A percentile compares a stretch with the other conserved stretches of the same genome.
phyloP scores from a whole-genome alignment of 2,797 vertebrate species.

The Melanotaenia trifasciata region DNA sequence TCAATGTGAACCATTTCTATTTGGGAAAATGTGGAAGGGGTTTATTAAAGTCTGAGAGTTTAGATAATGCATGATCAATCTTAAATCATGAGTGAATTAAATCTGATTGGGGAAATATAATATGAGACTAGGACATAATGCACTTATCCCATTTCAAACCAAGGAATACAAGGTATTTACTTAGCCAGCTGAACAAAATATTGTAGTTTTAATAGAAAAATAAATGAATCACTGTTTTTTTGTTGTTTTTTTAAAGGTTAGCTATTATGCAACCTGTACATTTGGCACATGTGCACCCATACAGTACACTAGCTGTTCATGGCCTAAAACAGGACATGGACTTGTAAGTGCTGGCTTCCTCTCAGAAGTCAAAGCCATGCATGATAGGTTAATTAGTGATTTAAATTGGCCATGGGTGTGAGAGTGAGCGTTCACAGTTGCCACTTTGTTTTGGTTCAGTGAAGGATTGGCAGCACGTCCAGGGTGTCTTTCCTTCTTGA shows the following conservation, averaged over 20 bases:
- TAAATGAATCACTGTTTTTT: not conserved
- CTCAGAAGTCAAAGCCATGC: not conserved
- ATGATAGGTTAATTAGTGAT: not conserved
- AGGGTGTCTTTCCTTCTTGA: not conserved
- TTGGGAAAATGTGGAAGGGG: not conserved
- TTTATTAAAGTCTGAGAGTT: not conserved
- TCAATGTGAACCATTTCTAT: not conserved
- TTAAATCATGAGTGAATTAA: not conserved
- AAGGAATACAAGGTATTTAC: not conserved
- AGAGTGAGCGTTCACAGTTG: not conserved
- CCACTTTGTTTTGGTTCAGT: not conserved
- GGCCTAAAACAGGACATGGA: not conserved
- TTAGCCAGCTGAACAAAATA: not conserved
- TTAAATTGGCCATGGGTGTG: not conserved
- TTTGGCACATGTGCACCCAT: not conserved
- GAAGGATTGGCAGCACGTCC: not conserved
- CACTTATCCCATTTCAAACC: not conserved
- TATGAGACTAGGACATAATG: not conserved
- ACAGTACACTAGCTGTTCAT: not conserved
- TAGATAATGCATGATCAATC: not conserved
- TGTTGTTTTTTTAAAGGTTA: not conserved
- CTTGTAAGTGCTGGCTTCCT: not conserved
- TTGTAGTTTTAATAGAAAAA: not conserved
- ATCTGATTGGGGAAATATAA: not conserved
- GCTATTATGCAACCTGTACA: not conserved